phyloP scores from a whole-genome alignment of 2,888 invertebrate genomes.

The Agrochola lychnidis region DNA sequence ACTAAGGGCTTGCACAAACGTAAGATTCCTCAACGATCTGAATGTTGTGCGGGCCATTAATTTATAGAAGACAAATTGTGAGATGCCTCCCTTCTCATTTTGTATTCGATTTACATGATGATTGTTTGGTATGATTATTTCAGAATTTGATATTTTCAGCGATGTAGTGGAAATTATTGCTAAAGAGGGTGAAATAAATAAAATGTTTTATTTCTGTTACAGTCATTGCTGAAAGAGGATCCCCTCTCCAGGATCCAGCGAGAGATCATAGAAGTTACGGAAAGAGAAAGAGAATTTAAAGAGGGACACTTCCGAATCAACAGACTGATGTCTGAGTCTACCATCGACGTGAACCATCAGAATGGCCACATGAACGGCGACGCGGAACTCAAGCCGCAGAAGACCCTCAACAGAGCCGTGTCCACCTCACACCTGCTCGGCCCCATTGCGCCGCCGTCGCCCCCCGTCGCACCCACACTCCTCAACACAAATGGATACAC shows the following conservation, averaged over 20 bases:
- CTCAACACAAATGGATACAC: slow-evolving; percentile 88
- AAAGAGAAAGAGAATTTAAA: slow-evolving; percentile 95
- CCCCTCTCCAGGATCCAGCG: slow-evolving; percentile 96
- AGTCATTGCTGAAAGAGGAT: slow-evolving; percentile 92
- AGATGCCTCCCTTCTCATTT: neutral
- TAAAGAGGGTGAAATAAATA: neutral
- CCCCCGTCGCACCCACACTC: slow-evolving; percentile 80
- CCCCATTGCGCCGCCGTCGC: slow-evolving; percentile 81
- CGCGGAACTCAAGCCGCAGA: slow-evolving; percentile 75
- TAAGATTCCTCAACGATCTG: neutral
- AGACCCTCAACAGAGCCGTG: slow-evolving; percentile 83
- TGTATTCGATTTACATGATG: neutral
- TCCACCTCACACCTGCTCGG: slow-evolving; percentile 87
- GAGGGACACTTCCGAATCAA: slow-evolving; percentile 90
- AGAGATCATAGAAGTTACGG: slow-evolving; percentile 96
- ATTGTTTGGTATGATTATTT: neutral
- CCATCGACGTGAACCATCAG: slow-evolving; percentile 86
- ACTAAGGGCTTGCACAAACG: slow-evolving; percentile 9
- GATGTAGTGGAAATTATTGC: neutral
- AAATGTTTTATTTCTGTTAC: slow-evolving; percentile 75
- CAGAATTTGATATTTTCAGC: neutral
- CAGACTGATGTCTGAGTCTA: slow-evolving; percentile 86
- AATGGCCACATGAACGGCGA: slow-evolving; percentile 86
- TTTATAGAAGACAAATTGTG: neutral
- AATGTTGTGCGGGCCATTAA: neutral